Percentiles rank a stretch among this genome's conserved stretches.
Conservation (phyloP, 1,140 invertebrate genomes). For the Sinonovacula constricta region DNA sequence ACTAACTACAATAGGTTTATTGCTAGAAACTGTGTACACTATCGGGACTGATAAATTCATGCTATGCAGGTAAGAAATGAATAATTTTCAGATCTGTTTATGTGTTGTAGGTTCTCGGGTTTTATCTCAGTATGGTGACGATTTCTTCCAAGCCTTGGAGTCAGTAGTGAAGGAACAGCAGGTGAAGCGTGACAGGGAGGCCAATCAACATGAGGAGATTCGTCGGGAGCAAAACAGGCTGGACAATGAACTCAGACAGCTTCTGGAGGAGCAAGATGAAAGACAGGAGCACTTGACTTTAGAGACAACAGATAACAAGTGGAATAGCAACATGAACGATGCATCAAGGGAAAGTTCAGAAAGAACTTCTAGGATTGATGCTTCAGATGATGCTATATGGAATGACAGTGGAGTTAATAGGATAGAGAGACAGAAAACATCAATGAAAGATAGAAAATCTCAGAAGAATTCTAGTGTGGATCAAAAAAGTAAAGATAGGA, state of each 20-base stretch:
- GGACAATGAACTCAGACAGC: conserved; percentile 49
- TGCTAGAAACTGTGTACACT: no score
- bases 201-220: conserved; percentile 37
- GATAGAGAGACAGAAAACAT: not conserved
- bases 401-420: not conserved
- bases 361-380: not conserved
- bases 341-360: not conserved
- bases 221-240: conserved; percentile 51
- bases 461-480: no score
- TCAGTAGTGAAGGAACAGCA: conserved; percentile 54
- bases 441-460: no score
- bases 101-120: conserved; percentile 34
- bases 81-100: not conserved
- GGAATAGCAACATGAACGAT: not conserved
- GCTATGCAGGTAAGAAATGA: not conserved
- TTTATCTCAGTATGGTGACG: conserved; percentile 58
- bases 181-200: conserved; percentile 52
- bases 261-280: conserved; percentile 60
- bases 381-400: not conserved
- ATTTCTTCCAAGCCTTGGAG: conserved; percentile 58
- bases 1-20: no score
- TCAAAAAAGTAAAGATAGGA: not conserved
- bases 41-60: not conserved
- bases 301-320: not conserved
- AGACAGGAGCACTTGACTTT: conserved; percentile 19